These are phyloP conservation scores for Poeciliopsis paucimaculata DNA, from an alignment of 2,797 vertebrate species.

Conservation along the genomic window DNA sequence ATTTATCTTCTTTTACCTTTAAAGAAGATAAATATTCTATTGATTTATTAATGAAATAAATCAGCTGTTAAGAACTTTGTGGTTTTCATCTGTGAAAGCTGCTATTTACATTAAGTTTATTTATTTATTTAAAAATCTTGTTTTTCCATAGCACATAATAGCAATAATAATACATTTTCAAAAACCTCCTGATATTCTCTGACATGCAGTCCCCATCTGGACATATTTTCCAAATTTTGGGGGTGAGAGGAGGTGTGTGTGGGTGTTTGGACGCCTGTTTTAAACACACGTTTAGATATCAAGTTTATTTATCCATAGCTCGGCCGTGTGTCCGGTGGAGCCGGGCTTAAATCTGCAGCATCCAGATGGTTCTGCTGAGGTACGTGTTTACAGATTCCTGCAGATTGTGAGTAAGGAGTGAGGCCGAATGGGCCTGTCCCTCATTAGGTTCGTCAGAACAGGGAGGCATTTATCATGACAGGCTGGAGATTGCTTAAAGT, in stretches of 20 bases:
- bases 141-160: too few relatives aligned
- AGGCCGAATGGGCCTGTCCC: slow-evolving; percentile 67
- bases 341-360: slow-evolving; percentile 50
- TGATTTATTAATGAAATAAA: not conserved
- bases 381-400: slow-evolving; percentile 77
- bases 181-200: not conserved
- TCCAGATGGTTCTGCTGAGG: slow-evolving; percentile 75
- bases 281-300: slow-evolving; percentile 10
- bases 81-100: not conserved
- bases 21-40: not conserved
- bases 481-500: slow-evolving; percentile 54
- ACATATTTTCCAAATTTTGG: not conserved
- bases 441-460: slow-evolving; percentile 63
- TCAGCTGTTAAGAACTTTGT: not conserved
- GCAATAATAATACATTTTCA: too few relatives aligned
- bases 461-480: slow-evolving; percentile 60
- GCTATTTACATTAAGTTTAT: too few relatives aligned
- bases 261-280: too few relatives aligned
- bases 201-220: not conserved
- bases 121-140: too few relatives aligned
- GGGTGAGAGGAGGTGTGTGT: too few relatives aligned
- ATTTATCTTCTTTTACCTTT: too few relatives aligned
- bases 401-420: slow-evolving; percentile 56
- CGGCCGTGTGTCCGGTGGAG: slow-evolving; percentile 59
- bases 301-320: slow-evolving; percentile 76